phyloP scores from a whole-genome alignment of 2,113 vertebrate species.

The Cynopterus brachyotis region DNA sequence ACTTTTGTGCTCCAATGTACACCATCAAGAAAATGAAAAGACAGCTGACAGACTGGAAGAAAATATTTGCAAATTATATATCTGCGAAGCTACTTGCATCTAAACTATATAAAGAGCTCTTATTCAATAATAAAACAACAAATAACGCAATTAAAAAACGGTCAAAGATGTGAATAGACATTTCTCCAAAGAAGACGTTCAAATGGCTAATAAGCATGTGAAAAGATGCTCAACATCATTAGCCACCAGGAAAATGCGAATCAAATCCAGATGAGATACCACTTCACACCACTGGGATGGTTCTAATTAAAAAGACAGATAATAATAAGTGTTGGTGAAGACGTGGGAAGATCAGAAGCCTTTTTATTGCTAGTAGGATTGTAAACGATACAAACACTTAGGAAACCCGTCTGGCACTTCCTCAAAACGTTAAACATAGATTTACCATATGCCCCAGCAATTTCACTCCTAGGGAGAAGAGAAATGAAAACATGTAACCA shows the following conservation, averaged over 20 bases:
- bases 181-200: not conserved
- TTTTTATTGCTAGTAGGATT: not conserved
- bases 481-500: not conserved
- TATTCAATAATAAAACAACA: constrained; percentile 27
- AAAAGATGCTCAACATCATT: not conserved
- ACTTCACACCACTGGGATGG: not conserved
- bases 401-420: not conserved
- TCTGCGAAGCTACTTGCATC: not conserved
- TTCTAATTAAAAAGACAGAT: not conserved
- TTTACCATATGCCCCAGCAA: not conserved
- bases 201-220: not conserved
- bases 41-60: not conserved
- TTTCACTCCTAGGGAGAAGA: not conserved
- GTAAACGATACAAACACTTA: not conserved
- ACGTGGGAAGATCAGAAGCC: not conserved
- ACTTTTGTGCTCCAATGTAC: not conserved
- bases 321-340: not conserved
- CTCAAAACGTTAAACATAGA: not conserved
- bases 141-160: not conserved
- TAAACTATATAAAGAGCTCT: not conserved
- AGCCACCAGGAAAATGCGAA: not conserved
- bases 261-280: not conserved
- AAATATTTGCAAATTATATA: not conserved
- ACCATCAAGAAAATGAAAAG: not conserved
- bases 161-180: not conserved